Evolutionary conservation across 2,888 invertebrate genomes (phyloP).

Genomic region (Synanthedon vespiformis): DNA sequence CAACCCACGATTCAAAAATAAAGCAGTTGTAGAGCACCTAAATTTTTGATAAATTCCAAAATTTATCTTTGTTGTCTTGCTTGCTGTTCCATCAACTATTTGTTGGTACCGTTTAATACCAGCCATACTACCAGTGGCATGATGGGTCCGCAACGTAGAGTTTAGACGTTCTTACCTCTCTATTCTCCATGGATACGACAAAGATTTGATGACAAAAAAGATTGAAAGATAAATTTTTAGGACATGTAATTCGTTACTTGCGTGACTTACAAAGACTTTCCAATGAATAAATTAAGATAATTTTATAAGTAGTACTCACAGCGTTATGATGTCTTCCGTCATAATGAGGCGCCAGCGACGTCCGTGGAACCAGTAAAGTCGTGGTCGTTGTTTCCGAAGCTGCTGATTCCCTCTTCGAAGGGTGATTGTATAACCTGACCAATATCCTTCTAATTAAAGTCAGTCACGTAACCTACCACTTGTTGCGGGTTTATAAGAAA

Average conservation of each 20-base stretch:
- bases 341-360: constrained; percentile 50
- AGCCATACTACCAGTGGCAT: too few relatives aligned
- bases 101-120: too few relatives aligned
- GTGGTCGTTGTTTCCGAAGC: constrained; percentile 85
- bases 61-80: too few relatives aligned
- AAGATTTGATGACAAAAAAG: neutral
- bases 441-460: constrained; percentile 10
- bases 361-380: constrained; percentile 72
- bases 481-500: too few relatives aligned
- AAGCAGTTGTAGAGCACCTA: too few relatives aligned
- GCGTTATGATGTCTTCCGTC: constrained; percentile 52
- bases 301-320: constrained; percentile 28
- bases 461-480: too few relatives aligned
- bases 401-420: constrained; percentile 83
- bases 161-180: too few relatives aligned
- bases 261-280: neutral
- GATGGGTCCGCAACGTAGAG: too few relatives aligned
- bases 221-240: neutral
- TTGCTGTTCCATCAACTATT: too few relatives aligned
- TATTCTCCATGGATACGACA: too few relatives aligned
- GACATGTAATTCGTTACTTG: neutral
- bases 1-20: too few relatives aligned
- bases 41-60: too few relatives aligned
- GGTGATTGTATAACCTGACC: constrained; percentile 78
- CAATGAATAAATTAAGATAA: neutral